phyloP scores from a whole-genome alignment of 2,113 vertebrate species.

The Hemichromis elongatus region DNA sequence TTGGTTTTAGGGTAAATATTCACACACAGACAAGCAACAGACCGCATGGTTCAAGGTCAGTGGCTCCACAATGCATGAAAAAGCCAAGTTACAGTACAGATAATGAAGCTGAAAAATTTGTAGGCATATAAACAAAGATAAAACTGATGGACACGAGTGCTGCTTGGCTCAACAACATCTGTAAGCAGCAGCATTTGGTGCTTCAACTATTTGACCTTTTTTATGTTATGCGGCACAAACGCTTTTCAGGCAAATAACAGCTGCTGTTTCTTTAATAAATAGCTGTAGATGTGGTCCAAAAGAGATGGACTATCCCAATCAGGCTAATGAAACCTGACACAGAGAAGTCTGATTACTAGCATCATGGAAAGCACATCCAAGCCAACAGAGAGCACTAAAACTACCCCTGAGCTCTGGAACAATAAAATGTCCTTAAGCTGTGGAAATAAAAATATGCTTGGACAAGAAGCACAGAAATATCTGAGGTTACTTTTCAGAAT shows the following conservation, averaged over 20 bases:
- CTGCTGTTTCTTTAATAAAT: neutral
- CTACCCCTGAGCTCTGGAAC: constrained; percentile 20
- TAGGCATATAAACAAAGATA: neutral
- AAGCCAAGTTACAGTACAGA: neutral
- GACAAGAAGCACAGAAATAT: constrained; percentile 11
- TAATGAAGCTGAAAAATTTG: neutral
- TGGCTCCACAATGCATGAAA: neutral
- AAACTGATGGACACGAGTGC: neutral
- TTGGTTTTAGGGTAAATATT: constrained; percentile 9
- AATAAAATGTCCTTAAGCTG: constrained; percentile 21
- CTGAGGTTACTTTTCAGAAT: constrained; percentile 2
- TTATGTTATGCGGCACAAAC: neutral
- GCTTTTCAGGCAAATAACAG: neutral
- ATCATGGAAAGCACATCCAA: constrained; percentile 34
- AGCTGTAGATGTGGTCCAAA: neutral
- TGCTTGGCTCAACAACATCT: neutral
- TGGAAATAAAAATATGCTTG: constrained; percentile 23
- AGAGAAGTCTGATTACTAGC: neutral
- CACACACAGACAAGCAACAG: neutral
- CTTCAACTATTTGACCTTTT: neutral
- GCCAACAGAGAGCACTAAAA: constrained; percentile 8
- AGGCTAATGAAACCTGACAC: neutral
- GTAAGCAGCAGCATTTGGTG: neutral
- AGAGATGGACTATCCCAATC: neutral
- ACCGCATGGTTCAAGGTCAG: neutral